Conservation (phyloP, 2,888 invertebrate genomes). For the Noctua janthe region DNA sequence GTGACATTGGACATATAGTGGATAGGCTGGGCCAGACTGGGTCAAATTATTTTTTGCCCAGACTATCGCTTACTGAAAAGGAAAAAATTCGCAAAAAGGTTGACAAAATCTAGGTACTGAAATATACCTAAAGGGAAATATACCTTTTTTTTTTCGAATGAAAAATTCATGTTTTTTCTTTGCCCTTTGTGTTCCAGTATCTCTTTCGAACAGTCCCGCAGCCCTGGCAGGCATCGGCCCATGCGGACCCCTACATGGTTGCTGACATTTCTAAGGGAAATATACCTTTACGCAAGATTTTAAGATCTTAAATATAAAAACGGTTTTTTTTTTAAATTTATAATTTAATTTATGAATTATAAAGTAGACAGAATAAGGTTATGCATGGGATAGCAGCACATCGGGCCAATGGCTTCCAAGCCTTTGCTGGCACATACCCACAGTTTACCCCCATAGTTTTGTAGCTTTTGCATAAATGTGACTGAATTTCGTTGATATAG, state of each 20-base stretch:
- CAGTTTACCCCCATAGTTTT: background rate
- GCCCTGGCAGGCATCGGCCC: no score
- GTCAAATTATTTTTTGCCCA: background rate
- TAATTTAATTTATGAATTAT: background rate
- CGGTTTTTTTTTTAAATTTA: background rate
- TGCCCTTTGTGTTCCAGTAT: no score
- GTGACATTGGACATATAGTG: conserved; percentile 5
- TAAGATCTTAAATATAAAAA: background rate
- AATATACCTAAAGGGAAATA: no score
- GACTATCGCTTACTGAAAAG: background rate
- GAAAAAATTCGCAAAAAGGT: background rate
- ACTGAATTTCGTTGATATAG: background rate
- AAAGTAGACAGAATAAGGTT: no score
- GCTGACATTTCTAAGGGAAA: no score
- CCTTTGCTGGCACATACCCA: background rate
- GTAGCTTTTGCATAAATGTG: background rate
- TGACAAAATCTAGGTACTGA: background rate
- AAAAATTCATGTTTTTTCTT: no score
- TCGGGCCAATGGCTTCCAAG: background rate
- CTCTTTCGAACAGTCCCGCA: no score
- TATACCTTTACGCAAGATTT: background rate
- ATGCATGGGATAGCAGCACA: no score
- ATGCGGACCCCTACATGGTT: no score
- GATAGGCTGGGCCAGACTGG: conserved; percentile 2
- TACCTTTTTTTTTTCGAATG: no score